A percentile compares a stretch with the other conserved stretches of the same genome.
Conservation (phyloP, 1,140 invertebrate genomes). For the Drosophila oshimai region DNA sequence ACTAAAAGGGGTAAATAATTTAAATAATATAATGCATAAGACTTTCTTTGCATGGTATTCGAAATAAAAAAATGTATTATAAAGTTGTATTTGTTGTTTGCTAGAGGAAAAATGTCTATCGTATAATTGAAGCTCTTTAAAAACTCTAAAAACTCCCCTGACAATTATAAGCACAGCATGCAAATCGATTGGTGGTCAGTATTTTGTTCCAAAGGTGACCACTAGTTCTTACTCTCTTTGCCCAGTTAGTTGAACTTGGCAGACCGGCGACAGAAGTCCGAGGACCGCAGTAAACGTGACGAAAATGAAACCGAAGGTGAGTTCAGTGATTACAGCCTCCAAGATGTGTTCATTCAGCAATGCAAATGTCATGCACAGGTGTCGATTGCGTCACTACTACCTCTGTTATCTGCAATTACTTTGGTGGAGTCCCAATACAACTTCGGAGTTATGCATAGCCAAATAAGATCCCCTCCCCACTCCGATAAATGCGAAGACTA, state of each 20-base stretch:
- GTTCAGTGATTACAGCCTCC: neutral
- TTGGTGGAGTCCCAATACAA: neutral
- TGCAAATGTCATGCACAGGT: constrained; percentile 9
- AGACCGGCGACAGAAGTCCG: neutral
- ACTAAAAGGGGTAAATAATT: no score
- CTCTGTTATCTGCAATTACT: constrained; percentile 28
- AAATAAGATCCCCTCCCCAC: no score
- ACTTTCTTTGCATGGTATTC: no score
- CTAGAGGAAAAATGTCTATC: no score
- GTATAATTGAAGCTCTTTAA: no score
- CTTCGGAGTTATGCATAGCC: neutral
- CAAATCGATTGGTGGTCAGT: constrained; percentile 48
- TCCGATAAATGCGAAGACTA: neutral
- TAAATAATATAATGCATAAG: no score
- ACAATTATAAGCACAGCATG: constrained; percentile 8
- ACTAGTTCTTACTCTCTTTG: neutral
- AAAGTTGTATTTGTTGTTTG: no score
- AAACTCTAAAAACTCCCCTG: neutral
- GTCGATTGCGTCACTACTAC: constrained; percentile 20
- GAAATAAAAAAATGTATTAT: no score
- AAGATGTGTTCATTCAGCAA: neutral
- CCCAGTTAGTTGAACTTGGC: constrained; percentile 50
- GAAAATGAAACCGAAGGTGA: constrained; percentile 41
- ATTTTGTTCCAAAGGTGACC: neutral
- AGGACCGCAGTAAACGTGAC: constrained; percentile 36